Evolutionary conservation across 1,140 invertebrate species (phyloP).

Genomic region (Macrosteles quadrilineatus): DNA sequence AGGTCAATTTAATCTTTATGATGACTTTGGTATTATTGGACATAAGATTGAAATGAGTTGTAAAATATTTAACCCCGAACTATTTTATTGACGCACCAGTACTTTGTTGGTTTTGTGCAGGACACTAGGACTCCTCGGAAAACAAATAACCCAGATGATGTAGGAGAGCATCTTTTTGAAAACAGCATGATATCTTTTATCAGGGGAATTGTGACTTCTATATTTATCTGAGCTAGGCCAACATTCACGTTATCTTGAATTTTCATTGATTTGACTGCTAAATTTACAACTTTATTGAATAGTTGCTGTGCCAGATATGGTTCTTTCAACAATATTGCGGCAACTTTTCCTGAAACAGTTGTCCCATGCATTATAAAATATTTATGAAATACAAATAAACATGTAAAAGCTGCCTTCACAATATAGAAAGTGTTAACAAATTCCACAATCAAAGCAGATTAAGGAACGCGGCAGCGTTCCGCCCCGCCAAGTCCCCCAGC

Average conservation of each 20-base stretch:
- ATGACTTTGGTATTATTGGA: no score
- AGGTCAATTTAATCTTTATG: no score
- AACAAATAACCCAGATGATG: slow-evolving; percentile 21
- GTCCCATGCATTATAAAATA: no score
- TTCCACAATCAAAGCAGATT: no score
- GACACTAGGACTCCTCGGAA: slow-evolving; percentile 33
- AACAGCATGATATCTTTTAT: neutral
- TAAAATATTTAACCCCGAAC: no score
- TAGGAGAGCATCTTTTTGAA: neutral
- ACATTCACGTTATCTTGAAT: neutral
- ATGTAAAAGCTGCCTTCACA: no score
- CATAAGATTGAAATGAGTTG: no score
- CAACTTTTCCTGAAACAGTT: slow-evolving; percentile 13
- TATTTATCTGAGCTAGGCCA: neutral
- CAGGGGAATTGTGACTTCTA: slow-evolving; percentile 6
- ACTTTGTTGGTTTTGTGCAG: slow-evolving; percentile 28
- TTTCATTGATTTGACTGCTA: slow-evolving; percentile 8
- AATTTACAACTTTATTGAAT: neutral
- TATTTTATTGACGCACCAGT: slow-evolving; percentile 37
- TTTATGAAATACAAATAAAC: no score
- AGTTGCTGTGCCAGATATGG: slow-evolving; percentile 15
- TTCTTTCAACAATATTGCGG: slow-evolving; percentile 9
- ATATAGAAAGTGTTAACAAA: no score
- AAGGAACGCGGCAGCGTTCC: no score
- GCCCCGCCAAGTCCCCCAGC: no score